Base-by-base conservation (phyloP, 1,140 invertebrate genomes). In the Drosophila nikananu region DNA sequence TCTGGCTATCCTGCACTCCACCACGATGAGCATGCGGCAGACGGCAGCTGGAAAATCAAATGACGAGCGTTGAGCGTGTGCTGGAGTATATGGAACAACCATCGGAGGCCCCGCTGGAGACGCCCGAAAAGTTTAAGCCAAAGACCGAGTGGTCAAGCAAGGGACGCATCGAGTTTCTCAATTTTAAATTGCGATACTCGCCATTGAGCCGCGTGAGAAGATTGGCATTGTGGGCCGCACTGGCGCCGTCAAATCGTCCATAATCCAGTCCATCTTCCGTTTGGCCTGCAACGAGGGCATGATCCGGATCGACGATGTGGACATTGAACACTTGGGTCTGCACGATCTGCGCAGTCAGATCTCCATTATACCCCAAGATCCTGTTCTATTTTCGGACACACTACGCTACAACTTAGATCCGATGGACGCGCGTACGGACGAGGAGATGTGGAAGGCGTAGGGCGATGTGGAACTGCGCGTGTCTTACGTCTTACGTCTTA, bases 211-310 rank as follows among this genome's bases (percentile, higher is more conserved):
- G 0, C 94, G 93, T 46, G 97, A 98, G 93, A 98, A 96, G 96
- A 13, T 98, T 60, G 96, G 97, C 3, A 96, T 98, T 65, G 97
- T 98, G 19, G 97, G 97, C 5, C 94, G 97, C 86, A 98, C 97
- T 12, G 98, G 98, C 1, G 97, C 98, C 41, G 98, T 98, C 17
- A 99, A 99, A 93, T 97, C 97, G 0, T 98, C 98, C 0, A 93
- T 99, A 5, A 97, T 98, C 60, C 94, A 96, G 30, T 96, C 97
- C 2, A 91, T 98, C 1, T 98, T 98, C 84, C 94, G 97, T 57
- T 83, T 98, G 63, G 94, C 95, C 3, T 95, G 95, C 82, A 94
- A 95, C 41, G 94, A 95, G 37, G 96, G 96, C 3, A 79, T 91
- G 30, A 94, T 96, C 46, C 80, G 91, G 5, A 95, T 97, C 61